Evolutionary conservation across 1,140 invertebrate genomes (phyloP).

Genomic region (Anthonomus grandis): DNA sequence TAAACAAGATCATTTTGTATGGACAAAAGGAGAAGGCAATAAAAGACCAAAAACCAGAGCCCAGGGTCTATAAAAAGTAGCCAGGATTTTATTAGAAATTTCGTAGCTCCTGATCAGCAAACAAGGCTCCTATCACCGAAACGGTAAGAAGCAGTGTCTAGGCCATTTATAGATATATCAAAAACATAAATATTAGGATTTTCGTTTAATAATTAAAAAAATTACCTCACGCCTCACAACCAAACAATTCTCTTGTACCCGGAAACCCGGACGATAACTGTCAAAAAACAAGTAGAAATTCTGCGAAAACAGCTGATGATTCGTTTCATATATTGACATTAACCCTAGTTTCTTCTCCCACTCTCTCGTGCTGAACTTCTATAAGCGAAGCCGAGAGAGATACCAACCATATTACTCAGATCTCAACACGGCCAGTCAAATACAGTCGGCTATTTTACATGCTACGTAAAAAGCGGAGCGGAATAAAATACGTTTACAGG

Average conservation of each 20-base stretch:
- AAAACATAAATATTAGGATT: background rate
- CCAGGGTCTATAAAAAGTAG: background rate
- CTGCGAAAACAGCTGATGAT: constrained; percentile 17
- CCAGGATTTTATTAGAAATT: background rate
- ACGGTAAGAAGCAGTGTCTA: background rate
- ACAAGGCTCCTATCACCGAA: background rate
- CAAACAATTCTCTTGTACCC: too few relatives aligned
- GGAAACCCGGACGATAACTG: constrained; percentile 19
- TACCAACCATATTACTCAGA: too few relatives aligned
- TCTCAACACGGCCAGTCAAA: too few relatives aligned
- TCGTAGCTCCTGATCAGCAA: background rate
- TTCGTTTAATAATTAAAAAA: constrained; percentile 3
- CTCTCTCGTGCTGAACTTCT: too few relatives aligned
- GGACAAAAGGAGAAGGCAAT: too few relatives aligned
- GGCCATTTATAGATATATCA: background rate
- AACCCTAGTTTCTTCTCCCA: background rate
- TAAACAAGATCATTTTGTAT: too few relatives aligned
- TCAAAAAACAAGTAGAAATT: constrained; percentile 20
- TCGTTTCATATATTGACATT: background rate
- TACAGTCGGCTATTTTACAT: too few relatives aligned
- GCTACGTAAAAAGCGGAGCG: too few relatives aligned
- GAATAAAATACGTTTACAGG: too few relatives aligned
- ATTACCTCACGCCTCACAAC: constrained; percentile 19
- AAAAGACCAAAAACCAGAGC: background rate
- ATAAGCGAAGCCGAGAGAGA: too few relatives aligned